Base-by-base conservation (phyloP, 2,113 vertebrate species). In the Atrichornis clamosus region DNA sequence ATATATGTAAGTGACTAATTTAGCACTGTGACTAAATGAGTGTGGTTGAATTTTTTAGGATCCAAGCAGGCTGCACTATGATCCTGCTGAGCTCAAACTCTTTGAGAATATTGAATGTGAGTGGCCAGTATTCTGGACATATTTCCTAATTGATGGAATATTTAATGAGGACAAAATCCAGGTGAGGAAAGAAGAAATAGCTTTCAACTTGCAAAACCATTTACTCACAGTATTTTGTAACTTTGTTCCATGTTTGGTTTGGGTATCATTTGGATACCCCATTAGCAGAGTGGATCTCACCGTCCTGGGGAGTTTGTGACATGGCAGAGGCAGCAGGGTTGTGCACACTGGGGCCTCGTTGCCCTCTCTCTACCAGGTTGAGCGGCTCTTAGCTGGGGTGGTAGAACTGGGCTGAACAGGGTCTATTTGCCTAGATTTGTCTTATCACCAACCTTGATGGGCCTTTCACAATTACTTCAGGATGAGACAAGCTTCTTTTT, bases 91-190 rank as follows among this genome's bases (percentile, higher is more conserved):
- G 95, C 98, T 99, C 82, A 99, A 99, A 91, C 98, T 99, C 67
- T 99, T 99, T 97, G 99, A 99, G 97, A 99, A 99, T 77, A 99
- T 99, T 59, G 99, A 99, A 96, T 99, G 99, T 85, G 99, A 99
- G 79, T 99, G 99, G 99, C 99, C 99, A 0, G 98, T 99, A 24
- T 99, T 99, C 97, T 99, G 99, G 99, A 99, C 99, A 0, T 99
- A 99, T 64, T 98, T 99, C 76, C 98, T 99, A 74, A 98, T 99
- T 74, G 99, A 99, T 87, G 99, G 99, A 24, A 97, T 99, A 85
- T 99, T 99, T 95, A 97, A 78, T 64, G 98, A 97, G 69, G 99
- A 99, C 56, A 98, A 98, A 46, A 98, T 99, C 76, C 99, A 99
- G 99, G 99, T 99, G 95, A 96, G 95, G 93, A 81, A 63, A 83